Conservation (phyloP, 1,140 invertebrate genomes). For the Ruditapes philippinarum region DNA sequence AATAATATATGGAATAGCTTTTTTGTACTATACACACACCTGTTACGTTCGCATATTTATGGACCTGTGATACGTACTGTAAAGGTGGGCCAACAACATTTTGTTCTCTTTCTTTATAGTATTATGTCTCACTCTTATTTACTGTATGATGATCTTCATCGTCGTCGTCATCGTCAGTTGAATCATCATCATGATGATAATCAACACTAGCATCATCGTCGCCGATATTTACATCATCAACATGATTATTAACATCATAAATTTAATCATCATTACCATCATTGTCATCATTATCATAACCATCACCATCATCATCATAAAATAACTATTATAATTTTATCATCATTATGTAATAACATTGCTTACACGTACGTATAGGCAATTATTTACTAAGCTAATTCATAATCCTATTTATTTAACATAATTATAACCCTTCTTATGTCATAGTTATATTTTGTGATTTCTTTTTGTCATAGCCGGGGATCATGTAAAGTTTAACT, state of each 20-base stretch:
- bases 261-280: conserved; percentile 62
- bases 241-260: conserved; percentile 54
- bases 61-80: background rate
- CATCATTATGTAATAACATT: conserved; percentile 3
- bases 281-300: conserved; percentile 57
- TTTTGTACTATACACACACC: too few relatives aligned
- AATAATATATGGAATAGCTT: too few relatives aligned
- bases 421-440: too few relatives aligned
- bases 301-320: conserved; percentile 58
- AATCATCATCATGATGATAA: conserved; percentile 24
- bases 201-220: conserved; percentile 51
- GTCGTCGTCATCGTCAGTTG: background rate
- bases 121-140: background rate
- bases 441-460: too few relatives aligned
- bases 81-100: background rate
- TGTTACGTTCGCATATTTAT: too few relatives aligned
- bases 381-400: too few relatives aligned
- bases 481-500: conserved; percentile 91
- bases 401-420: too few relatives aligned
- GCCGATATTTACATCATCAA: conserved; percentile 45
- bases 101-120: background rate
- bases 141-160: background rate
- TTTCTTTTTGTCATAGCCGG: conserved; percentile 87
- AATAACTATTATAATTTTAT: conserved; percentile 49
- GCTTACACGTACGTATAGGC: too few relatives aligned